Conservation (phyloP, 2,113 vertebrate species). For the Toxotes jaculatrix region DNA sequence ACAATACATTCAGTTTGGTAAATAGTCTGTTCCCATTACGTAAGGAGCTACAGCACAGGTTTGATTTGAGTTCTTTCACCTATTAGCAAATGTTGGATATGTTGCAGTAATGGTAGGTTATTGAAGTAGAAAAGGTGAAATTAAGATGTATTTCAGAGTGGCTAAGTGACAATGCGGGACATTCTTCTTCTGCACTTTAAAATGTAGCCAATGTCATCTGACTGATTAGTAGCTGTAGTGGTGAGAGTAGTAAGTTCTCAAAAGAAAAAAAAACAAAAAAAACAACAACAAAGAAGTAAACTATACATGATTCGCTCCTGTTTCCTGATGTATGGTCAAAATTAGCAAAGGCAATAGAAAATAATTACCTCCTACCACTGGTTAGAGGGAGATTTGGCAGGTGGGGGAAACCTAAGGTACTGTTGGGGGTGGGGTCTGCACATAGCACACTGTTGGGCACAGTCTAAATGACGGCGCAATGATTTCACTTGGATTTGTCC, state of each 20-base stretch:
- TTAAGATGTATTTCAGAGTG: conserved; percentile 16
- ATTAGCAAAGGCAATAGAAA: background rate
- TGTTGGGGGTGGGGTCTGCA: too few species aligned
- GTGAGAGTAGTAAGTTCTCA: background rate
- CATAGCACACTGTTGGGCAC: too few species aligned
- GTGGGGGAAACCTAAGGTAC: too few species aligned
- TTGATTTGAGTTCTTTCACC: conserved; percentile 20
- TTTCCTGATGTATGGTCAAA: background rate
- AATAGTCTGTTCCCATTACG: background rate
- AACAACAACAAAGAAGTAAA: background rate
- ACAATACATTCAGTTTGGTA: conserved; percentile 4
- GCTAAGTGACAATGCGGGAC: background rate
- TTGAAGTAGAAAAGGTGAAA: background rate
- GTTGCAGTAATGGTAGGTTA: conserved; percentile 4
- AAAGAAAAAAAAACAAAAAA: background rate
- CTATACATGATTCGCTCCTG: background rate
- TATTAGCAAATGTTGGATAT: conserved; percentile 10
- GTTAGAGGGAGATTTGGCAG: too few species aligned
- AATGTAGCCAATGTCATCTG: background rate
- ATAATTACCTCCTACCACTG: background rate
- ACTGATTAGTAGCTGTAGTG: background rate
- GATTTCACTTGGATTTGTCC: too few species aligned
- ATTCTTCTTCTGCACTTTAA: conserved; percentile 21
- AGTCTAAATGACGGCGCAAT: too few species aligned
- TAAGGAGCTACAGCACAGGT: background rate